These are phyloP conservation scores for Tauraco hartlaubi DNA, from an alignment of 2,797 vertebrate species.

Conservation along the genomic window DNA sequence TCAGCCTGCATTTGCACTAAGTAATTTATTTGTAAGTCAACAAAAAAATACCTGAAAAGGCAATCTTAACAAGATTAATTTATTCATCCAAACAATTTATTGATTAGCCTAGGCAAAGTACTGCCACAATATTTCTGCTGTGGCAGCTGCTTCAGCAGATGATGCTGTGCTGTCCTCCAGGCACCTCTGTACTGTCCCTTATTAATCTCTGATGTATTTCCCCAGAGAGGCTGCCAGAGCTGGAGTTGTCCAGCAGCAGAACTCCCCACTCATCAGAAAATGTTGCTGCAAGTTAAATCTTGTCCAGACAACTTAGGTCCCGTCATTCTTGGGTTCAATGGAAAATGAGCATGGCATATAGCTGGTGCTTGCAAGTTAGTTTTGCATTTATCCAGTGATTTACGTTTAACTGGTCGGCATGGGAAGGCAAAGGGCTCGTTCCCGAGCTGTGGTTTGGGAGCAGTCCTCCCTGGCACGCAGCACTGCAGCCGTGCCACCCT, in stretches of 20 bases:
- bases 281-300: rapidly evolving
- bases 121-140: neutral
- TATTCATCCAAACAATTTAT: neutral
- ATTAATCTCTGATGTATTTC: neutral
- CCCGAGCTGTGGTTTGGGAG: rapidly evolving
- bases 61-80: neutral
- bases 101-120: neutral
- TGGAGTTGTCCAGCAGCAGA: neutral
- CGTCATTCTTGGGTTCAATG: neutral
- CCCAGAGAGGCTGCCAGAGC: neutral
- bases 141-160: neutral
- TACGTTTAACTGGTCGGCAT: too few species aligned
- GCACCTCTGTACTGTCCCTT: too few species aligned
- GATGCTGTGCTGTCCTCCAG: neutral
- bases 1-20: neutral
- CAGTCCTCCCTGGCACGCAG: rapidly evolving
- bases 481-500: neutral
- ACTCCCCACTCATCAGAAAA: neutral
- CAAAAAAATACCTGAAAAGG: neutral
- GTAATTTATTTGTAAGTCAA: neutral
- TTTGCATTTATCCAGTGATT: rapidly evolving
- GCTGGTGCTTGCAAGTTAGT: neutral
- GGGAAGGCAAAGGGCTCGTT: neutral
- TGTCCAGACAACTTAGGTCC: rapidly evolving
- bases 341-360: rapidly evolving